Conservation (phyloP, 2,797 vertebrate species). For the Muscicapa comitata region DNA sequence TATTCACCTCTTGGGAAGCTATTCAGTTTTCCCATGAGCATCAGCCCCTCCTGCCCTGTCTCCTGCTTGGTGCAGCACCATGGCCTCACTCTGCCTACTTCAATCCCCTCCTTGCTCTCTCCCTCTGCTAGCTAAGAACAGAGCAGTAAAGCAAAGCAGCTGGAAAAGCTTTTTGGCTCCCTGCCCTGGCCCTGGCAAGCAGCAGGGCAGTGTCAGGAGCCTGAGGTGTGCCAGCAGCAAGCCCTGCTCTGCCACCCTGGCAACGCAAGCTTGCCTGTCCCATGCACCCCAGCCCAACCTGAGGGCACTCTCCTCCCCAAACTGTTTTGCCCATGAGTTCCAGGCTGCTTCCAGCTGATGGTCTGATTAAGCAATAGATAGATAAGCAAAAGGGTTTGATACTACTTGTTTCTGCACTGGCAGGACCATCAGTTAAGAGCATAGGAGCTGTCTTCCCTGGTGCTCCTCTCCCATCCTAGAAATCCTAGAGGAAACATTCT, state of each 20-base stretch:
- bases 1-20: neutral
- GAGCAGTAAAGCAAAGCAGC: neutral
- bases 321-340: neutral
- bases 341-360: neutral
- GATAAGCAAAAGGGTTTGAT: neutral
- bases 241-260: neutral
- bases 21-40: neutral
- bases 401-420: neutral
- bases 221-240: neutral
- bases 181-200: neutral
- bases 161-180: neutral
- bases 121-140: neutral
- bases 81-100: neutral
- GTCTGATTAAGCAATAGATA: neutral
- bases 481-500: neutral
- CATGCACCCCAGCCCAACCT: accelerated
- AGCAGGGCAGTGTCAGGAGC: neutral
- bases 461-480: neutral
- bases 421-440: neutral
- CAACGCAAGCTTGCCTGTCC: neutral
- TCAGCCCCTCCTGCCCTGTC: neutral
- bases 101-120: neutral
- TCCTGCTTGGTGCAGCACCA: neutral
- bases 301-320: neutral
- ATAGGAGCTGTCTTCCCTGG: neutral